phyloP scores from a whole-genome alignment of 2,888 invertebrate species.

The Nomada goodeniana region DNA sequence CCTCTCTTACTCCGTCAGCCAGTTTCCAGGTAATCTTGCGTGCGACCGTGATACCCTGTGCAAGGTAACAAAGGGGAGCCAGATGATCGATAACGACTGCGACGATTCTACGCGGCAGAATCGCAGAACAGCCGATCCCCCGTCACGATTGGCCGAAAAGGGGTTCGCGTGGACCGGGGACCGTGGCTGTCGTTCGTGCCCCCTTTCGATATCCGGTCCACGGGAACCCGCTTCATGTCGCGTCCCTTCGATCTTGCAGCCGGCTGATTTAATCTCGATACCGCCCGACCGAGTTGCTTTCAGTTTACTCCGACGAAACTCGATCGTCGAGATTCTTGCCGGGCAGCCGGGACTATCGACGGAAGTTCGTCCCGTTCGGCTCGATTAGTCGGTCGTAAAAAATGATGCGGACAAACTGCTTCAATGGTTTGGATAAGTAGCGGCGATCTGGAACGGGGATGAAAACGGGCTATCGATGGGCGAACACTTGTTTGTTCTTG shows the following conservation, averaged over 20 bases:
- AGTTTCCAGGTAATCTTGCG: slow-evolving; percentile 37
- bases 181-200: not conserved
- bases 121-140: not conserved
- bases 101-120: not conserved
- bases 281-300: not conserved
- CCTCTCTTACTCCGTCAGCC: slow-evolving; percentile 14
- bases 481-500: slow-evolving; percentile 6
- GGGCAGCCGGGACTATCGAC: not conserved
- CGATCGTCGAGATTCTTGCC: slow-evolving; percentile 11
- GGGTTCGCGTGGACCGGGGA: not conserved
- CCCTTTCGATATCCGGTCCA: slow-evolving; percentile 9
- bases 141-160: not conserved
- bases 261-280: slow-evolving; percentile 39
- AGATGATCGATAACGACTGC: slow-evolving; percentile 26
- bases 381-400: slow-evolving; percentile 7
- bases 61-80: slow-evolving; percentile 24
- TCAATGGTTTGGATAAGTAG: slow-evolving; percentile 14
- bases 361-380: not conserved
- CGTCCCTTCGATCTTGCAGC: not conserved
- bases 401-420: slow-evolving; percentile 19
- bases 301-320: slow-evolving; percentile 21
- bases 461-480: not conserved
- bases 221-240: not conserved
- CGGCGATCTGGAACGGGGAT: not conserved
- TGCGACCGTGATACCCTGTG: slow-evolving; percentile 3